Percentiles rank a stretch among this genome's conserved stretches.
phyloP scores from a whole-genome alignment of 2,888 invertebrate species.

The Adelognathus sp. region DNA sequence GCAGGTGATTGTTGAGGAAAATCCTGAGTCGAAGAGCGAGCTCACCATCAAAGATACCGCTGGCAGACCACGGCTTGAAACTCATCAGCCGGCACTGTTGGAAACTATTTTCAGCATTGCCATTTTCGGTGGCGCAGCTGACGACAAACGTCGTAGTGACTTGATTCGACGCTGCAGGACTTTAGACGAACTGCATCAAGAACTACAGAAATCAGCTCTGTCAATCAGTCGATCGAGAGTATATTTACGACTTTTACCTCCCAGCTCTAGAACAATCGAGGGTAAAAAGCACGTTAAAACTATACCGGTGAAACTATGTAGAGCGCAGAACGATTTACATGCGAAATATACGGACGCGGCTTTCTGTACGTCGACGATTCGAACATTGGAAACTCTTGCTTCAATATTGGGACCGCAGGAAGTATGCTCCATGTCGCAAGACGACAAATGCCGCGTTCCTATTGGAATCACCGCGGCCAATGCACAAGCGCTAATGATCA shows the following conservation, averaged over 20 bases:
- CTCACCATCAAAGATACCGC: too few relatives aligned
- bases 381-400: slow-evolving; percentile 64
- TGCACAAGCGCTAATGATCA: slow-evolving; percentile 74
- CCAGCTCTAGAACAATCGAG: slow-evolving; percentile 61
- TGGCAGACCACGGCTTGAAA: too few relatives aligned
- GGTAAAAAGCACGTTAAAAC: slow-evolving; percentile 70
- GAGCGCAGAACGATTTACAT: slow-evolving; percentile 51
- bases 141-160: too few relatives aligned
- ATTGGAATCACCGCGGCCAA: slow-evolving; percentile 77
- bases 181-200: slow-evolving; percentile 43
- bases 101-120: too few relatives aligned
- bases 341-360: slow-evolving; percentile 65
- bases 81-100: too few relatives aligned
- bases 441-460: slow-evolving; percentile 75
- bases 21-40: too few relatives aligned
- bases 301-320: slow-evolving; percentile 68
- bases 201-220: slow-evolving; percentile 56
- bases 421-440: slow-evolving; percentile 68
- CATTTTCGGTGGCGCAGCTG: too few relatives aligned
- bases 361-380: slow-evolving; percentile 67
- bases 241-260: slow-evolving; percentile 66
- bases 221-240: slow-evolving; percentile 60
- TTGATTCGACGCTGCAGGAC: slow-evolving; percentile 61
- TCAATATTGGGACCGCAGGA: slow-evolving; percentile 65
- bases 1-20: too few relatives aligned